Evolutionary conservation across 2,888 invertebrate genomes (phyloP), one percentile per base, ranked within the genome.

Genomic region (Eledona agricola): DNA sequence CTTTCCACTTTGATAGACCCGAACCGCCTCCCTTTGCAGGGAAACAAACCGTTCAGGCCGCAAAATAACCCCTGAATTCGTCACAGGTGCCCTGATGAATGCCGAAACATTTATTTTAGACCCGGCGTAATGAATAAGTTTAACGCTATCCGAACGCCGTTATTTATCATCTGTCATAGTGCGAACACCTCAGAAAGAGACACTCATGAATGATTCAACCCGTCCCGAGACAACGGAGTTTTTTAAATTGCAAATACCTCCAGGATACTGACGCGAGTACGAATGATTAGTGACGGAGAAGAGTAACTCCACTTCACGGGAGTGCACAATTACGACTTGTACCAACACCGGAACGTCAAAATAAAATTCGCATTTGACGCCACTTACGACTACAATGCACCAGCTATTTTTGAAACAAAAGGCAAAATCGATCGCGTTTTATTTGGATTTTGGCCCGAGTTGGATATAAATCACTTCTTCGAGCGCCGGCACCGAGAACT

Each of bases 1-100:
- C 61, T 64, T 67, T 65, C 64, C 65, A 62, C 65, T 63, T 63
- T 55, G 59, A 42, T 62, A 59, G 51, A 25, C 57, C 42, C 58
- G 55, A 58, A 57, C 37, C 51, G 50, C 55, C 54, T 47, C 51
- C 58, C 62, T 60, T 62, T 29, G 53, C 57, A 42, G 56, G 53
- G 58, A 58, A 59, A 61, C 53, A 51, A 60, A 58, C 60, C 60
- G 53, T 60, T 58, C 57, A 57, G 51, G 58, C 52, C 50, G 50
- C 55, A 54, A 54, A 54, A 54, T 54, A 54, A 49, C 54, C 73
- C 71, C 23, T 71, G 37, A 50, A 55, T 46, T 51, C 46, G 55
- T 55, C 55, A 37, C 67, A 67, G 4, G 59, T 59, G 7, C 58
- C 15, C 9, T 72, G 51, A 58, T 55, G 46, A 55, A 55, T 51